A percentile compares a stretch with the other conserved stretches of the same genome.
Conservation (phyloP, 2,888 invertebrate genomes). For the Tinea pellionella region DNA sequence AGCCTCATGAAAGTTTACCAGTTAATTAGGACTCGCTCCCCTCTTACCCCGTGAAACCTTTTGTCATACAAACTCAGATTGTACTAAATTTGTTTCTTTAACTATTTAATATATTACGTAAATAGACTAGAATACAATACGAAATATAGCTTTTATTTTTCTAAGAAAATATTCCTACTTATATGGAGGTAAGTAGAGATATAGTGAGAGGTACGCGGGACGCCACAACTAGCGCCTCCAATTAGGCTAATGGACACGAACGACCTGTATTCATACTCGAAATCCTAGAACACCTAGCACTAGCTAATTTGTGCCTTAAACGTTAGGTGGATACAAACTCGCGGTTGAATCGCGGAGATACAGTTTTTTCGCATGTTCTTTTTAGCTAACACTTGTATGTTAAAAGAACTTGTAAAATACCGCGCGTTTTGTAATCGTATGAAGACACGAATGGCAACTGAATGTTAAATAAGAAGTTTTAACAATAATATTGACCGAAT, state of each 20-base stretch:
- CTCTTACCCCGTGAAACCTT: constrained; percentile 38
- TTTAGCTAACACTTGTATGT: too few species aligned
- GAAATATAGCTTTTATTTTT: too few species aligned
- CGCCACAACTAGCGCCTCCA: constrained; percentile 47
- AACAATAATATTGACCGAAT: too few species aligned
- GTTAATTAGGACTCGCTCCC: constrained; percentile 58
- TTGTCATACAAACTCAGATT: constrained; percentile 26
- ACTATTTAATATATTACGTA: neutral
- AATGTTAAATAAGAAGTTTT: too few species aligned
- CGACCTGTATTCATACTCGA: constrained; percentile 64
- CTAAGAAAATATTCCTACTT: too few species aligned
- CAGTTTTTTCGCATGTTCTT: neutral
- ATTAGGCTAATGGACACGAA: constrained; percentile 69
- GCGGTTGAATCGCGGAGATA: constrained; percentile 22
- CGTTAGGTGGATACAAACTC: constrained; percentile 27
- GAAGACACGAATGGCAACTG: too few species aligned
- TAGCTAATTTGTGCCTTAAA: constrained; percentile 64
- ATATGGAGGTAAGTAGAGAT: neutral
- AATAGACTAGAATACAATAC: neutral
- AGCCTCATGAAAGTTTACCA: constrained; percentile 66
- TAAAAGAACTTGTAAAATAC: too few species aligned
- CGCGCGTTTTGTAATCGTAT: too few species aligned
- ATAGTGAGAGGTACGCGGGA: neutral
- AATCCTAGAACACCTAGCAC: constrained; percentile 36
- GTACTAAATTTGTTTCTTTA: neutral